These are phyloP conservation scores for Azemiops feae DNA, from an alignment of 2,113 vertebrate genomes.

Conservation along the genomic window DNA sequence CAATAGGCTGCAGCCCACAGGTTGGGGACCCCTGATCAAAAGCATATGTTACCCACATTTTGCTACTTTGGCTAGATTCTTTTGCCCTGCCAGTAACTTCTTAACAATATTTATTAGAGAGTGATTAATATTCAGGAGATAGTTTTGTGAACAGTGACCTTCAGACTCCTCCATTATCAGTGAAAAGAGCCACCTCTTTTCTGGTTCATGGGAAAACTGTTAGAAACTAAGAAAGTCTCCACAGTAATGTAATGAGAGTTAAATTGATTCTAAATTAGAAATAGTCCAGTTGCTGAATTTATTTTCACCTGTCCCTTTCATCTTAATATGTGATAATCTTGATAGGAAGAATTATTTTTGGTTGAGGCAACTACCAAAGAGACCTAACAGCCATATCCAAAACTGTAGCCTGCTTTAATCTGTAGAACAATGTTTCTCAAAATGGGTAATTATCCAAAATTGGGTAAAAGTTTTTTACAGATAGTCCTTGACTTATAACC, in stretches of 20 bases:
- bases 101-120: not conserved
- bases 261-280: not conserved
- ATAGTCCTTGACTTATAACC: not conserved
- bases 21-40: not conserved
- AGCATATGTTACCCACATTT: not conserved
- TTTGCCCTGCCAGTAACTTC: not conserved
- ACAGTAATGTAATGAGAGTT: not conserved
- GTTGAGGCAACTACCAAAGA: not conserved
- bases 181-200: not conserved
- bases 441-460: not conserved
- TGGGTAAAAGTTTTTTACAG: not conserved
- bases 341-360: not conserved
- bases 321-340: not conserved
- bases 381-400: not conserved
- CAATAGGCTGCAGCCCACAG: too few species aligned
- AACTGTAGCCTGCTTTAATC: not conserved
- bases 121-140: not conserved
- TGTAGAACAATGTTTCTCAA: not conserved
- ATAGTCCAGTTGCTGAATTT: not conserved
- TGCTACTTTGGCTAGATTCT: not conserved
- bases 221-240: not conserved
- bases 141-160: not conserved
- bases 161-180: not conserved
- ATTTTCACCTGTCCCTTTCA: not conserved
- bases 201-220: not conserved